A percentile compares a stretch with the other conserved stretches of the same genome.
These are phyloP conservation scores for Tricholauxania praeusta DNA, from an alignment of 2,888 invertebrate species.

Conservation along the genomic window DNA sequence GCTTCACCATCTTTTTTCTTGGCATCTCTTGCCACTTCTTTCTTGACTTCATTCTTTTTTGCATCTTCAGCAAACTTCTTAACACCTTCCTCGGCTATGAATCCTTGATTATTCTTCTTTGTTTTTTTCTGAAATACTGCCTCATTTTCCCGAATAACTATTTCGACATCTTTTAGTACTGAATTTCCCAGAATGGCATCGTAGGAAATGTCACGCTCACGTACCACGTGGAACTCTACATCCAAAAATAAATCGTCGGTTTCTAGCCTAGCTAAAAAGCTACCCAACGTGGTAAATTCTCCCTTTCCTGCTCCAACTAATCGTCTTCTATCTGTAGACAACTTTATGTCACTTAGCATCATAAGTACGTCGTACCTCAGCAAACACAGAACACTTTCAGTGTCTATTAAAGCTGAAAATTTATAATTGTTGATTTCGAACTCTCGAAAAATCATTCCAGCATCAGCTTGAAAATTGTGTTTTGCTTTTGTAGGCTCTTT, in stretches of 20 bases:
- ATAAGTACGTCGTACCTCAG: neutral
- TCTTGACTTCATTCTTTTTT: neutral
- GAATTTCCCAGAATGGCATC: constrained; percentile 8
- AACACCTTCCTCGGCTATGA: too few species aligned
- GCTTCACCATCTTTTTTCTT: neutral
- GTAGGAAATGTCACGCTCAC: too few species aligned
- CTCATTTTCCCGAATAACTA: neutral
- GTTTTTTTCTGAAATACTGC: neutral
- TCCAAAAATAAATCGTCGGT: neutral
- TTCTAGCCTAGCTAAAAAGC: neutral
- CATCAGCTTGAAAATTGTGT: neutral
- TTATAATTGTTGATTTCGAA: neutral
- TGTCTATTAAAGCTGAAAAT: neutral
- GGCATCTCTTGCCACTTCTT: neutral
- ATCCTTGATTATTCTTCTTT: too few species aligned
- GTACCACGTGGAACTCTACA: neutral
- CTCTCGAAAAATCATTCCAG: neutral
- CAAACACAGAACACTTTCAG: neutral
- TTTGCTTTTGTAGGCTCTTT: neutral
- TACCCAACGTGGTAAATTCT: constrained; percentile 2
- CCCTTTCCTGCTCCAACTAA: neutral
- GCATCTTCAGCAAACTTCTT: too few species aligned
- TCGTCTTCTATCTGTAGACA: neutral
- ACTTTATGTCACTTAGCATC: neutral
- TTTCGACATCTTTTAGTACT: neutral